Evolutionary conservation across 2,888 invertebrate species (phyloP).

Genomic region (Lordiphosa andalusiaca): DNA sequence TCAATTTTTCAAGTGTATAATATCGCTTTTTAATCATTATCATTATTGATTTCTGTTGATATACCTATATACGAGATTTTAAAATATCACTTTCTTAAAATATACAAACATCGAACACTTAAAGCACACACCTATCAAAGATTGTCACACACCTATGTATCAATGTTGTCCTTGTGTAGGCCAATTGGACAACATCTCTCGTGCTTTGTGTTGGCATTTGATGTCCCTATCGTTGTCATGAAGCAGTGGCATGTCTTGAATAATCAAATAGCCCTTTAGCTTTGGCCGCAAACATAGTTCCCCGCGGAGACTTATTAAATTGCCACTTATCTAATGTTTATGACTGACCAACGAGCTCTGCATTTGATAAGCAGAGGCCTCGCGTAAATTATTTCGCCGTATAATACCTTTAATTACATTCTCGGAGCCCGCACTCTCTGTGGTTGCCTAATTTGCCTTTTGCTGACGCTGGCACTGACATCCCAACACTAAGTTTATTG

Average conservation of each 20-base stretch:
- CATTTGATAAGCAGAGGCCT: conserved; percentile 38
- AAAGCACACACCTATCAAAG: too few species aligned
- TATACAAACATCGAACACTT: too few species aligned
- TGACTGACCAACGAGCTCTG: conserved; percentile 34
- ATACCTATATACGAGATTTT: too few species aligned
- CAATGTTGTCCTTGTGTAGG: conserved; percentile 17
- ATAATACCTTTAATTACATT: conserved; percentile 57
- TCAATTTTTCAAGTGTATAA: too few species aligned
- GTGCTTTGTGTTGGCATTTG: not conserved
- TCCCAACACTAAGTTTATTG: conserved; percentile 52
- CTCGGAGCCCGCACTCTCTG: conserved; percentile 1
- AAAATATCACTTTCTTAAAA: too few species aligned
- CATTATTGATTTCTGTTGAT: too few species aligned
- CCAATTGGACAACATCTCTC: conserved; percentile 9
- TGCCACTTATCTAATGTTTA: conserved; percentile 37
- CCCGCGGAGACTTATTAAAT: conserved; percentile 13
- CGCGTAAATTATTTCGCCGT: conserved; percentile 33
- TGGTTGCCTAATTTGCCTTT: conserved; percentile 44
- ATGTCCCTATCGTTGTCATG: conserved; percentile 11
- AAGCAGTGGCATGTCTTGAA: conserved; percentile 31
- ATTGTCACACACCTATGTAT: too few species aligned
- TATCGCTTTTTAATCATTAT: too few species aligned
- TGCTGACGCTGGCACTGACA: conserved; percentile 40
- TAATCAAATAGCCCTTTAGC: conserved; percentile 21
- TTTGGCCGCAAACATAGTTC: conserved; percentile 5